phyloP scores from a whole-genome alignment of 2,113 vertebrate genomes.

The Chiloscyllium plagiosum region DNA sequence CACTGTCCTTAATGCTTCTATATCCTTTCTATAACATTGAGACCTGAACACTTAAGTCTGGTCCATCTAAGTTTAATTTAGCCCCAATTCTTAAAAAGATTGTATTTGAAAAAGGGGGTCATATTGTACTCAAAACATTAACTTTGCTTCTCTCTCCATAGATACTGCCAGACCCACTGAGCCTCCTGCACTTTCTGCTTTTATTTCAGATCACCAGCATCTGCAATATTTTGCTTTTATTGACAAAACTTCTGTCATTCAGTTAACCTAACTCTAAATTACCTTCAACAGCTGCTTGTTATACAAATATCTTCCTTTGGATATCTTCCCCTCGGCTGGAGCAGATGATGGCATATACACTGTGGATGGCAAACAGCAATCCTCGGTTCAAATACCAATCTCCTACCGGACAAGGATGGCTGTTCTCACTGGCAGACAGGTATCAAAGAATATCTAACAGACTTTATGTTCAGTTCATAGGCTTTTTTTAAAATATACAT shows the following conservation, averaged over 20 bases:
- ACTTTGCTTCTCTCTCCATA: too few species aligned
- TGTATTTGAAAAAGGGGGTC: too few species aligned
- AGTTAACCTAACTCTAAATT: neutral
- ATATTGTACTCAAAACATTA: too few species aligned
- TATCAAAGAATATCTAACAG: conserved; percentile 42
- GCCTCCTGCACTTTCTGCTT: too few species aligned
- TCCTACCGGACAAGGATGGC: conserved; percentile 66
- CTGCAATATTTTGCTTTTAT: too few species aligned
- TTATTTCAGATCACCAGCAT: too few species aligned
- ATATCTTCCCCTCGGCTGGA: conserved; percentile 64
- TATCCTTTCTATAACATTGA: neutral
- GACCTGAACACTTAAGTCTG: neutral
- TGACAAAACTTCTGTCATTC: neutral
- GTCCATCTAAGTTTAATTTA: neutral
- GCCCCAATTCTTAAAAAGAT: too few species aligned
- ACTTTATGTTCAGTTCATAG: too few species aligned
- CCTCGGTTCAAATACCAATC: conserved; percentile 55
- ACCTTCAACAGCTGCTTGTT: conserved; percentile 70
- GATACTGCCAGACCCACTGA: too few species aligned
- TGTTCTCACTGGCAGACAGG: conserved; percentile 72
- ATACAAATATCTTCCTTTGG: conserved; percentile 78
- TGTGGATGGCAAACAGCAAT: conserved; percentile 49
- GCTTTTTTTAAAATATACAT: neutral
- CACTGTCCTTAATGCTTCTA: neutral
- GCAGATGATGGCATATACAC: conserved; percentile 61